These are phyloP conservation scores for Hoplostethus mediterraneus DNA, from an alignment of 2,797 vertebrate genomes.

Conservation along the genomic window DNA sequence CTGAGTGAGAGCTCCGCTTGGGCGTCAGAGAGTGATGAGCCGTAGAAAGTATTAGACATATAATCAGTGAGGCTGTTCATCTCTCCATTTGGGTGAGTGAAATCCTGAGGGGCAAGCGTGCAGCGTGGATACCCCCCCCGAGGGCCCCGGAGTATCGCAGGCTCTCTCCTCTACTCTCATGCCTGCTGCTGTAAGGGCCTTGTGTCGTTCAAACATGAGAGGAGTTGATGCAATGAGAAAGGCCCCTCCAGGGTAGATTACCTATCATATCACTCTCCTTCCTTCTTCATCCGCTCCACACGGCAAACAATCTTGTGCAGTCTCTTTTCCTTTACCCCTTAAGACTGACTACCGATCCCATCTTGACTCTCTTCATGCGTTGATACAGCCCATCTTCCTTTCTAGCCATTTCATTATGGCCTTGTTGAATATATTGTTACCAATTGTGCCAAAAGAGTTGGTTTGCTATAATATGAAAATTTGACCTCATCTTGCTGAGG, in stretches of 20 bases:
- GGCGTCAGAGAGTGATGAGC: constrained; percentile 73
- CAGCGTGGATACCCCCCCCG: constrained; percentile 51
- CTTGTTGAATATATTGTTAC: constrained; percentile 81
- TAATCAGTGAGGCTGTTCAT: constrained; percentile 77
- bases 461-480: constrained; percentile 86
- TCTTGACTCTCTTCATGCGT: constrained; percentile 48
- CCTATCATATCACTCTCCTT: constrained; percentile 69
- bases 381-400: constrained; percentile 44
- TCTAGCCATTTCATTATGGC: constrained; percentile 79
- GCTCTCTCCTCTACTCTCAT: constrained; percentile 27
- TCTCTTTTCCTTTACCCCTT: constrained; percentile 61
- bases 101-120: constrained; percentile 68
- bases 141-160: constrained; percentile 33
- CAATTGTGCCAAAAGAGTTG: constrained; percentile 80
- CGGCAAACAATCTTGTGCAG: constrained; percentile 58
- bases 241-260: constrained; percentile 68
- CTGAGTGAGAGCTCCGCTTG: constrained; percentile 38
- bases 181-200: constrained; percentile 47
- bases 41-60: constrained; percentile 70
- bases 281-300: constrained; percentile 60
- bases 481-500: constrained; percentile 85
- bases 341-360: constrained; percentile 50
- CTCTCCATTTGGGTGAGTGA: constrained; percentile 71
- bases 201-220: constrained; percentile 54
- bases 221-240: constrained; percentile 68